Evolutionary conservation across 2,113 vertebrate genomes (phyloP).

Genomic region (Rousettus leschenaultii): DNA sequence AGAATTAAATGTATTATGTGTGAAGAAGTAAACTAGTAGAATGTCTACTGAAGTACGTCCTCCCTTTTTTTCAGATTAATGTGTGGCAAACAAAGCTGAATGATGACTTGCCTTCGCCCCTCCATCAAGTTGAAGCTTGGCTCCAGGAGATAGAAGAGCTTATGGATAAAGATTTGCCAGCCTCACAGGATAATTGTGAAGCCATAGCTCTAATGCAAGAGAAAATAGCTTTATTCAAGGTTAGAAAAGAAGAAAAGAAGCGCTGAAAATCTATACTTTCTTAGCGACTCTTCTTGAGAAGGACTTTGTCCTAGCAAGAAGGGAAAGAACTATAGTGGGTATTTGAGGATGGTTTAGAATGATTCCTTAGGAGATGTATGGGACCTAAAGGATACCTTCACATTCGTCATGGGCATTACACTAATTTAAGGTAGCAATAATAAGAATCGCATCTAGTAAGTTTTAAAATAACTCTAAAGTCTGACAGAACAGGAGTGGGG

Average conservation of each 20-base stretch:
- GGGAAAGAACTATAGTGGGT: neutral
- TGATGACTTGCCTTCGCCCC: constrained; percentile 84
- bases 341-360: neutral
- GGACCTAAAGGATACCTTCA: neutral
- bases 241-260: constrained; percentile 73
- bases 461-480: neutral
- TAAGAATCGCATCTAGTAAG: neutral
- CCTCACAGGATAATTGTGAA: constrained; percentile 81
- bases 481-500: neutral
- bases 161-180: constrained; percentile 81
- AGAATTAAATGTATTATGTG: neutral
- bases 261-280: neutral
- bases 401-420: neutral
- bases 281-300: constrained; percentile 11
- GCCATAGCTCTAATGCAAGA: constrained; percentile 82
- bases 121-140: constrained; percentile 87
- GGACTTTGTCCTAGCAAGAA: constrained; percentile 43
- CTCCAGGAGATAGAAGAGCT: constrained; percentile 86
- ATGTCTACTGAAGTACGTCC: neutral
- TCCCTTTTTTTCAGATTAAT: constrained; percentile 82
- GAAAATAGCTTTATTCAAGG: constrained; percentile 88
- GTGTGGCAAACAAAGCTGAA: constrained; percentile 87
- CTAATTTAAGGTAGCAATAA: neutral
- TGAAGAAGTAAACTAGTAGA: neutral
- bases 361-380: neutral